A percentile compares a stretch with the other conserved stretches of the same genome.
phyloP scores from a whole-genome alignment of 2,797 vertebrate genomes.

The Okamejei kenojei region DNA sequence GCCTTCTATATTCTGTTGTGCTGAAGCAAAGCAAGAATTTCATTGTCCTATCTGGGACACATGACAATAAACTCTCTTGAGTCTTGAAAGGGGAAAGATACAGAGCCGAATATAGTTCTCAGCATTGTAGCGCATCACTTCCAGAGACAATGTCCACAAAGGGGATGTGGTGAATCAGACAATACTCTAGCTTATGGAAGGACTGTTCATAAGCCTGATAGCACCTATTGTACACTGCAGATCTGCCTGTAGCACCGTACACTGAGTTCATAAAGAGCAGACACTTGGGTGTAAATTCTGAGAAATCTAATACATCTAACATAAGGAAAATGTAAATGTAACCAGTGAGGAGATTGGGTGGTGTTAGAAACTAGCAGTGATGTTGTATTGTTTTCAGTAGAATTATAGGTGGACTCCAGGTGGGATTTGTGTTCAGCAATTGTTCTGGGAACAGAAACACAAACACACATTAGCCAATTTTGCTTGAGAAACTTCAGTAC shows the following conservation, averaged over 20 bases:
- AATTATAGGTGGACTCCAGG: not conserved
- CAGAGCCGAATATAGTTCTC: too few species aligned
- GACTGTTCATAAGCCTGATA: too few species aligned
- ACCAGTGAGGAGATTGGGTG: not conserved
- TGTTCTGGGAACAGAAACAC: not conserved
- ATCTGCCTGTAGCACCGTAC: not conserved
- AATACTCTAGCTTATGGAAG: too few species aligned
- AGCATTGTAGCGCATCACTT: too few species aligned
- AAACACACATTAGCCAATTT: not conserved
- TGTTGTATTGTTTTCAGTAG: slow-evolving; percentile 11
- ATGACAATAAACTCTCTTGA: too few species aligned
- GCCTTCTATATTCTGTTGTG: too few species aligned
- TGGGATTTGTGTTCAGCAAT: not conserved
- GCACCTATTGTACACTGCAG: too few species aligned
- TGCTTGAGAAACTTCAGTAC: slow-evolving; percentile 8
- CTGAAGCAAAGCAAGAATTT: too few species aligned
- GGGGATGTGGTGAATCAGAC: too few species aligned
- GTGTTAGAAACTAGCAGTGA: not conserved
- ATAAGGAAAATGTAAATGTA: not conserved
- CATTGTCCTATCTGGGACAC: too few species aligned
- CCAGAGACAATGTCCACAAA: too few species aligned
- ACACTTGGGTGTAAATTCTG: not conserved
- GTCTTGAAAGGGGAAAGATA: too few species aligned
- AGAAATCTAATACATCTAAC: not conserved
- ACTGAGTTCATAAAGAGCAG: not conserved